phyloP scores from a whole-genome alignment of 2,113 vertebrate genomes.

The Chrysemys picta region DNA sequence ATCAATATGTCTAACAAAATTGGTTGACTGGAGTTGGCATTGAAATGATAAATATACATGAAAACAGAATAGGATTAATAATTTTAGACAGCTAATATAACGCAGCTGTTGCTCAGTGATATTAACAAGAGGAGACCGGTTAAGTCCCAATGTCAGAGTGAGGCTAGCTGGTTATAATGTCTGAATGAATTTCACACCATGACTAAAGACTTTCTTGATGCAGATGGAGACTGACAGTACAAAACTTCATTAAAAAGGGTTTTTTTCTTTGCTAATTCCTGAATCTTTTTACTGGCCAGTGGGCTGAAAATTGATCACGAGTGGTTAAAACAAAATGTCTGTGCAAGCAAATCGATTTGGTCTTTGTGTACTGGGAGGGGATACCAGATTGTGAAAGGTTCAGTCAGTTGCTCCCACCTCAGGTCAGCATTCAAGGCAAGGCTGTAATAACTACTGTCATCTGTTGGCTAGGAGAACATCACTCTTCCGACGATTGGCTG shows the following conservation, averaged over 20 bases:
- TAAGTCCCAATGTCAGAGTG: conserved; percentile 61
- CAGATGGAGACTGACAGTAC: conserved; percentile 45
- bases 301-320: conserved; percentile 48
- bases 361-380: not conserved
- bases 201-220: conserved; percentile 48
- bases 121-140: conserved; percentile 79
- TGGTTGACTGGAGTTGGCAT: conserved; percentile 72
- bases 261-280: conserved; percentile 69
- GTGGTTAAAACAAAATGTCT: conserved; percentile 46
- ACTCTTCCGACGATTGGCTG: not conserved
- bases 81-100: conserved; percentile 80
- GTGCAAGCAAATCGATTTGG: conserved; percentile 1
- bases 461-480: not conserved
- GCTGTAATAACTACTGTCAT: not conserved
- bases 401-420: not conserved
- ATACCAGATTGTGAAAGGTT: not conserved
- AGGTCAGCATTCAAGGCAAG: not conserved
- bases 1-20: conserved; percentile 76
- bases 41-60: conserved; percentile 75
- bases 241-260: conserved; percentile 57
- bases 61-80: conserved; percentile 83
- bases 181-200: conserved; percentile 61
- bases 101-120: conserved; percentile 77
- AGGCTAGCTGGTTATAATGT: conserved; percentile 55
- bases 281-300: conserved; percentile 22